A percentile compares a stretch with the other conserved stretches of the same genome.
These are phyloP conservation scores for Blera fallax DNA, from an alignment of 2,888 invertebrate genomes.

Conservation along the genomic window DNA sequence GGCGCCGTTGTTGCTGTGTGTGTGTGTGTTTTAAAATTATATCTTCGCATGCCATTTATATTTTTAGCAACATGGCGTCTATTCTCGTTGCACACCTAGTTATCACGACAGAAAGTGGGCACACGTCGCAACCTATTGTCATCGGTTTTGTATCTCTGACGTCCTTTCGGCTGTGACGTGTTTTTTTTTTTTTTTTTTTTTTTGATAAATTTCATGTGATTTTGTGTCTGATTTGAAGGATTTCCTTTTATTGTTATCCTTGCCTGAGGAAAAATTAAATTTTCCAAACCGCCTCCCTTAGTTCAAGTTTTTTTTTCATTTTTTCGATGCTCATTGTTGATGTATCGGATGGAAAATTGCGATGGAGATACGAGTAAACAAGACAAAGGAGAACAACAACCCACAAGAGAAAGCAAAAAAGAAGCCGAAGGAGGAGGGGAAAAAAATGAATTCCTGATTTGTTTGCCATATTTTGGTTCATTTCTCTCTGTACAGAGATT, in stretches of 20 bases:
- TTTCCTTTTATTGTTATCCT: neutral
- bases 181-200: neutral
- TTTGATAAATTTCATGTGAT: neutral
- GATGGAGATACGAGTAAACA: neutral
- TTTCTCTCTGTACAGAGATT: constrained; percentile 9
- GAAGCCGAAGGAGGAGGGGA: too few species aligned
- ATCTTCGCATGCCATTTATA: constrained; percentile 26
- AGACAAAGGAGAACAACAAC: neutral
- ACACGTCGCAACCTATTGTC: constrained; percentile 46
- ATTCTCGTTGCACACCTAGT: constrained; percentile 20
- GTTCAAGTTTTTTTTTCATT: neutral
- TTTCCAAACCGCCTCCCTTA: neutral
- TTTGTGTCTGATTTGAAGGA: neutral
- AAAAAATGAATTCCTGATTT: constrained; percentile 39
- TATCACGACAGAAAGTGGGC: constrained; percentile 18
- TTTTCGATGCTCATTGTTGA: neutral
- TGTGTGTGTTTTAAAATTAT: constrained; percentile 28
- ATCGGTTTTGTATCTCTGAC: too few species aligned
- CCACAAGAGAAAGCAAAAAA: neutral
- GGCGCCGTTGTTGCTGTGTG: neutral
- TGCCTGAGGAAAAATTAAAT: constrained; percentile 17
- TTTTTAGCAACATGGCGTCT: constrained; percentile 38
- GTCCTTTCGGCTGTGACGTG: neutral
- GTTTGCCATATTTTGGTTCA: constrained; percentile 31
- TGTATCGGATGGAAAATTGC: constrained; percentile 3